These are phyloP conservation scores for Alces alces DNA, from an alignment of 2,113 vertebrate species.

Conservation along the genomic window DNA sequence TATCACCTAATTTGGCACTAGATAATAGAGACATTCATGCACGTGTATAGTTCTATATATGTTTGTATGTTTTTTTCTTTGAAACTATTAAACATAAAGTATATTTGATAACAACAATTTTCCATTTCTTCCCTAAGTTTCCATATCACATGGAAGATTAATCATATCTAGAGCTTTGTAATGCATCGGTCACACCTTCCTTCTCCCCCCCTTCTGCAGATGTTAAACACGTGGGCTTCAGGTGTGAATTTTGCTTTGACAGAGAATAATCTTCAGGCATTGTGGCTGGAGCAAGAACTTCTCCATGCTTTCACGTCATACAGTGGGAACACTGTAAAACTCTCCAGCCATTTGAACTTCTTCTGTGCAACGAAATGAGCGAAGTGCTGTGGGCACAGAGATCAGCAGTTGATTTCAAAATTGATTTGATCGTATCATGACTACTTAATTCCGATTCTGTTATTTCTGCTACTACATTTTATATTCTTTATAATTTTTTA, in stretches of 20 bases:
- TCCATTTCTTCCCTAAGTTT: background rate
- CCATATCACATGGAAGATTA: background rate
- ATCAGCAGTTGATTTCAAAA: conserved; percentile 4
- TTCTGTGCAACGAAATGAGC: background rate
- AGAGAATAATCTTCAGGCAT: background rate
- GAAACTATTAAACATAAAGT: background rate
- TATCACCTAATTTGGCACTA: background rate
- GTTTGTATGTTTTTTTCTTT: background rate
- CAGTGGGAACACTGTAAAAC: background rate
- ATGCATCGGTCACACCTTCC: background rate
- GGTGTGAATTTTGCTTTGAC: conserved; percentile 18
- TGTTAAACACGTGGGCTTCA: conserved; percentile 3
- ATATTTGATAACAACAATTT: background rate
- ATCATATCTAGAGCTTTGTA: background rate
- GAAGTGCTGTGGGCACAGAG: background rate
- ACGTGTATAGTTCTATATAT: background rate
- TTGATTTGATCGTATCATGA: background rate
- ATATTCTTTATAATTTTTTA: conserved; percentile 18
- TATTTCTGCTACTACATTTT: conserved; percentile 14
- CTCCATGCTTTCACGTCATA: conserved; percentile 6
- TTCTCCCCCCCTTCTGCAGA: background rate
- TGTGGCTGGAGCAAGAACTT: background rate
- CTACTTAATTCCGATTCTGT: background rate
- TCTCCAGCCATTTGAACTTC: background rate
- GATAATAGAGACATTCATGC: background rate